Evolutionary conservation across 1,140 invertebrate species (phyloP).

Genomic region (Polypedilum pembai): DNA sequence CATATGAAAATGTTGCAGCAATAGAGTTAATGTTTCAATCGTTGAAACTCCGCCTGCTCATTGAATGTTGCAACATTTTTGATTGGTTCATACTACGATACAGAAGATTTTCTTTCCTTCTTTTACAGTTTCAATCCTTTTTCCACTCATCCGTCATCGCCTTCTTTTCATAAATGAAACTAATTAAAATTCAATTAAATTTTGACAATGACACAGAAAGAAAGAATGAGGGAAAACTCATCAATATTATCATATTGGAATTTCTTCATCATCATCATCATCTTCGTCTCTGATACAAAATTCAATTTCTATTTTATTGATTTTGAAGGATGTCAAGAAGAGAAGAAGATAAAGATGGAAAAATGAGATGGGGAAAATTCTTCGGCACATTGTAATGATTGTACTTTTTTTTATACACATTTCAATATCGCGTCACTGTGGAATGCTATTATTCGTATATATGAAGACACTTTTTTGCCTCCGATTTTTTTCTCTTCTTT

Average conservation of each 20-base stretch:
- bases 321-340: neutral
- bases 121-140: conserved; percentile 7
- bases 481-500: neutral
- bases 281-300: neutral
- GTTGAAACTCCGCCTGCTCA: neutral
- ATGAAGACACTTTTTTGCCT: neutral
- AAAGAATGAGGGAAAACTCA: too few relatives aligned
- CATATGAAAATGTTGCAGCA: neutral
- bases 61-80: neutral
- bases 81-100: neutral
- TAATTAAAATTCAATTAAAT: conserved; percentile 20
- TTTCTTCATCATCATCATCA: too few relatives aligned
- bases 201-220: neutral
- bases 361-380: conserved; percentile 10
- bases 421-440: conserved; percentile 10
- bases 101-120: neutral
- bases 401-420: neutral
- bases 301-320: conserved; percentile 13
- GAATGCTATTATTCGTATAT: conserved; percentile 2
- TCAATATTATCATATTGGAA: too few relatives aligned
- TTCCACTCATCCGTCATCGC: neutral
- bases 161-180: neutral
- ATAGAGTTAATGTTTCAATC: neutral
- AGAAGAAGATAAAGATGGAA: neutral
- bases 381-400: conserved; percentile 12